Evolutionary conservation across 2,113 vertebrate species (phyloP), one percentile per base, ranked within the genome.

Genomic region (Formicarius rufipectus): DNA sequence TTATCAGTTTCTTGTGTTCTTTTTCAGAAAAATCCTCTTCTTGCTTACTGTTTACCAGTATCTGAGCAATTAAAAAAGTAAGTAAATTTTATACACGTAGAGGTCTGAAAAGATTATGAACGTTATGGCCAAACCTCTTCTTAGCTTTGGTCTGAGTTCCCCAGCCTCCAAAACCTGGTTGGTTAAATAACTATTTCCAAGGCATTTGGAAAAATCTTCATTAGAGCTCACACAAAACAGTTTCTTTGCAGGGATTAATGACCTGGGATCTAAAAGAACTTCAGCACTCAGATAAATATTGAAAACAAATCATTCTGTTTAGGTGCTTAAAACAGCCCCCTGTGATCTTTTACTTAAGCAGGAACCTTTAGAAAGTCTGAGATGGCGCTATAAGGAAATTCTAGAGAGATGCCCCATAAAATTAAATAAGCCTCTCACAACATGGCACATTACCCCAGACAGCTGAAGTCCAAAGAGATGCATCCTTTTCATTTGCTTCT

Each of bases 321-420:
- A 63, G 12, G 2, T 42, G 12, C 19, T 39, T 39, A 39, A 82
- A 66, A 58, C 75, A 24, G 33, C 0, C 0, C 4, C 9, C 9
- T 10, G 1, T 7, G 28, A 50, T 35, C 3, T 52, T 68, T 76
- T 30, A 62, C 8, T 21, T 40, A 76, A 47, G 4, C 5, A 33
- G 16, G 24, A 88, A 60, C 9, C 11, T 76, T 42, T 23, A 49
- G 50, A 87, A 74, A 47, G 8, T 19, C 18, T 24, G 35, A 83
- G 15, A 52, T 42, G 4, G 5, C 27, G 58, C 22, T 25, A 35
- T n/a, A 39, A 78, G 53, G 23, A 15, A 7, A 49, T 22, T 4
- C 14, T 56, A 44, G 27, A 62, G 18, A 49, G 2, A 42, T 31
- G 7, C 0, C 3, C 8, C 4, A 16, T 81, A 60, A 72, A 87